A percentile compares a stretch with the other conserved stretches of the same genome.
phyloP scores from a whole-genome alignment of 2,797 vertebrate species.

The Gadopsis marmoratus region DNA sequence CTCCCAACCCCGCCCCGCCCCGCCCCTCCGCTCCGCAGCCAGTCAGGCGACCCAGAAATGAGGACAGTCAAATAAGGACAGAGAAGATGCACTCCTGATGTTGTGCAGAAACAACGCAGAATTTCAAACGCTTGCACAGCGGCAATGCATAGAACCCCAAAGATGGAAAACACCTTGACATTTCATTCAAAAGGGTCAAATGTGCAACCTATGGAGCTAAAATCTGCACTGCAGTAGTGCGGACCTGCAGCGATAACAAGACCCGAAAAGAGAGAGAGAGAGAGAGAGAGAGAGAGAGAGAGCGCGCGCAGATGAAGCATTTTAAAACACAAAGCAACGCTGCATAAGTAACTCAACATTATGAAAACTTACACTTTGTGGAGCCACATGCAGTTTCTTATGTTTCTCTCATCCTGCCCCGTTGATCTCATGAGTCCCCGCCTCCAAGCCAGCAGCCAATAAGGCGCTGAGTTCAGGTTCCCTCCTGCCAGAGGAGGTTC shows the following conservation, averaged over 20 bases:
- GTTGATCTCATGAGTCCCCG: constrained; percentile 35
- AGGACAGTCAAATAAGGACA: not conserved
- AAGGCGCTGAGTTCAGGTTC: constrained; percentile 25
- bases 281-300: no score
- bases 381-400: constrained; percentile 13
- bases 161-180: no score
- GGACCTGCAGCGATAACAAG: no score
- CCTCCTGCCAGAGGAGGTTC: constrained; percentile 55
- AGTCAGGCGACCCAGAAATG: not conserved
- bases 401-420: constrained; percentile 4
- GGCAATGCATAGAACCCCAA: not conserved
- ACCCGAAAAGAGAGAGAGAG: no score
- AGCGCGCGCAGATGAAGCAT: no score
- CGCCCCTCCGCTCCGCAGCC: no score
- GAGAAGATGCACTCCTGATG: not conserved
- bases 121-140: not conserved
- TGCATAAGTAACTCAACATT: not conserved
- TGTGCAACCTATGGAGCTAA: no score
- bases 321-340: not conserved
- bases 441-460: constrained; percentile 71
- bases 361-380: constrained; percentile 16
- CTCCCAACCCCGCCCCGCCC: no score
- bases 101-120: not conserved
- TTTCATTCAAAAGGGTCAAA: no score
- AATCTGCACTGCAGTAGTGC: no score